Evolutionary conservation across 2,888 invertebrate species (phyloP).

Genomic region (Bellardia bayeri): DNA sequence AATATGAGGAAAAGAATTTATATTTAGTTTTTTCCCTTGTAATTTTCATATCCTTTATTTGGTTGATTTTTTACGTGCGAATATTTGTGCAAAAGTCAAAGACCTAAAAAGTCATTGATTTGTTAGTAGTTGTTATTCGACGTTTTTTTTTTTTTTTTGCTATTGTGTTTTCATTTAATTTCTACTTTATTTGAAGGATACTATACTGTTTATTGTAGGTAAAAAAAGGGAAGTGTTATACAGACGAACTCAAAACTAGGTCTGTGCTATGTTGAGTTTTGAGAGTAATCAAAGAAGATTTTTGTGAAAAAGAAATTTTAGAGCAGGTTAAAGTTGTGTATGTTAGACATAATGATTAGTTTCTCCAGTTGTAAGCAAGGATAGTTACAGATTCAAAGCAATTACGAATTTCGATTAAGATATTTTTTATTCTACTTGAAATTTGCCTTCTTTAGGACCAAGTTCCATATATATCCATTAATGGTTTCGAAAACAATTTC

Average conservation of each 20-base stretch:
- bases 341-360: too few species aligned
- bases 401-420: too few species aligned
- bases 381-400: too few species aligned
- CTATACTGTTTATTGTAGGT: constrained; percentile 27
- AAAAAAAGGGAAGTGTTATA: constrained; percentile 14
- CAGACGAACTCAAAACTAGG: constrained; percentile 20
- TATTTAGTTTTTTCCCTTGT: constrained; percentile 42
- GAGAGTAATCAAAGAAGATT: neutral
- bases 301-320: neutral
- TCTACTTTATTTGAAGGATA: constrained; percentile 52
- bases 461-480: too few species aligned
- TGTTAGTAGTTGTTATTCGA: constrained; percentile 40
- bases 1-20: neutral
- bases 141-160: constrained; percentile 1
- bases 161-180: constrained; percentile 37
- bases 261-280: constrained; percentile 27
- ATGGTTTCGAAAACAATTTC: too few species aligned
- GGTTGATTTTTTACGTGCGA: constrained; percentile 8
- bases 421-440: too few species aligned
- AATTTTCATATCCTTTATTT: neutral
- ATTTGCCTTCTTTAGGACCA: too few species aligned
- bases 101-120: constrained; percentile 70
- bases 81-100: constrained; percentile 59
- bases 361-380: too few species aligned
- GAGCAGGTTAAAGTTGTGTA: neutral